Conservation (phyloP, 2,888 invertebrate species). For the Physocephala rufipes region DNA sequence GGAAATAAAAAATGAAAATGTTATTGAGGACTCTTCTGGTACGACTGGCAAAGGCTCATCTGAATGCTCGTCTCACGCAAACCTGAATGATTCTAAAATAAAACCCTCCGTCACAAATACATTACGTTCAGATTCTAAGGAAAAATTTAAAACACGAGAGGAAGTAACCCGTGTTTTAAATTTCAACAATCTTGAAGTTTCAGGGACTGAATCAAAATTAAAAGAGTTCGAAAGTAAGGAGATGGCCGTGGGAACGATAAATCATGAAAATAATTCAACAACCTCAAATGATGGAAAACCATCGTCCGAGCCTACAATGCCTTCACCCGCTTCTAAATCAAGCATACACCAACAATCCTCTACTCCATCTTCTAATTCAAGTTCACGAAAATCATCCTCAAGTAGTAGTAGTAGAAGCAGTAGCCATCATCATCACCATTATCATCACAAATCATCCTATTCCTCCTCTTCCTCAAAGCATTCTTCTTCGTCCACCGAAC, state of each 20-base stretch:
- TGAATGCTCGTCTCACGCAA: no score
- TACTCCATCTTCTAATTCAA: constrained; percentile 30
- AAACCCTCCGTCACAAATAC: constrained; percentile 8
- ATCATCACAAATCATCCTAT: constrained; percentile 25
- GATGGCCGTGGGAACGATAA: constrained; percentile 29
- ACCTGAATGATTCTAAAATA: constrained; percentile 19
- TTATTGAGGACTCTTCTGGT: background rate
- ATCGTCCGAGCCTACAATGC: constrained; percentile 49
- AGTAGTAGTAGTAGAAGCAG: constrained; percentile 41
- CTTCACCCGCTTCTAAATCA: constrained; percentile 53
- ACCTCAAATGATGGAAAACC: constrained; percentile 1
- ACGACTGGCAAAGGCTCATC: background rate
- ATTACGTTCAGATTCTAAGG: constrained; percentile 41
- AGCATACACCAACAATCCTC: constrained; percentile 47
- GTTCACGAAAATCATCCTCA: constrained; percentile 28
- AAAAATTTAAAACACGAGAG: constrained; percentile 54
- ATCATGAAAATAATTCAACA: constrained; percentile 41
- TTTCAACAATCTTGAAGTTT: constrained; percentile 49
- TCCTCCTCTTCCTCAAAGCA: constrained; percentile 43
- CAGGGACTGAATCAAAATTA: constrained; percentile 28
- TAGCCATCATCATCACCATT: constrained; percentile 49
- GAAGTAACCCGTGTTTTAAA: constrained; percentile 61
- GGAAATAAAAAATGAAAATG: constrained; percentile 16
- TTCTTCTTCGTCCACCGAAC: constrained; percentile 48
- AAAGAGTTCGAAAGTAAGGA: constrained; percentile 29